These are phyloP conservation scores for Hypomecis punctinalis DNA, from an alignment of 2,888 invertebrate species.

Conservation along the genomic window DNA sequence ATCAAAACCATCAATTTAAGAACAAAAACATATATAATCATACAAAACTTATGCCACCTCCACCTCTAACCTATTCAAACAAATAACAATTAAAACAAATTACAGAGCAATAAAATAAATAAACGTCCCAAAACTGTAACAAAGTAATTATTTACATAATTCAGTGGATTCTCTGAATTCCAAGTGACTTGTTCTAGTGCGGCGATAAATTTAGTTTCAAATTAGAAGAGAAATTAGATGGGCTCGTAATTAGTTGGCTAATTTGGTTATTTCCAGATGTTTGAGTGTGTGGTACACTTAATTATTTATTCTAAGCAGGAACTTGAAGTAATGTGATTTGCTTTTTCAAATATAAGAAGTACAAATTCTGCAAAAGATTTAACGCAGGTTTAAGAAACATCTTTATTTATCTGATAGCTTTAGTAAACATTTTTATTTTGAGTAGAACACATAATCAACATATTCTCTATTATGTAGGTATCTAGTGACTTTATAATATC, in stretches of 20 bases:
- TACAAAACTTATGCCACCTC: not conserved
- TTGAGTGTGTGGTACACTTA: slow-evolving; percentile 21
- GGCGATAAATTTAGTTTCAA: slow-evolving; percentile 36
- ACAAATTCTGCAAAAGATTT: too few relatives aligned
- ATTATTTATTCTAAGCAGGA: slow-evolving; percentile 6
- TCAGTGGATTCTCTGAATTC: slow-evolving; percentile 35
- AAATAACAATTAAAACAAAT: slow-evolving; percentile 19
- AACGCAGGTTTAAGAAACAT: too few relatives aligned
- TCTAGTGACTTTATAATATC: too few relatives aligned
- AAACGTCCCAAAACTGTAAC: slow-evolving; percentile 18
- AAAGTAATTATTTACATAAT: slow-evolving; percentile 38
- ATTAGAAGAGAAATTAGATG: slow-evolving; percentile 35
- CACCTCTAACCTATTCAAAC: slow-evolving; percentile 9
- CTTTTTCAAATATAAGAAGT: too few relatives aligned
- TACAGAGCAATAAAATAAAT: slow-evolving; percentile 30
- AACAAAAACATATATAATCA: not conserved
- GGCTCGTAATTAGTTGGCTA: not conserved
- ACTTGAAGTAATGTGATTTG: too few relatives aligned
- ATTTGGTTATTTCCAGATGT: slow-evolving; percentile 29
- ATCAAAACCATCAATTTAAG: not conserved
- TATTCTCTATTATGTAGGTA: too few relatives aligned
- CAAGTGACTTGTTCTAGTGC: slow-evolving; percentile 23
- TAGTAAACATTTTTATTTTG: too few relatives aligned
- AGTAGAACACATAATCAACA: too few relatives aligned
- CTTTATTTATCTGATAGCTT: too few relatives aligned